Percentiles rank a stretch among this genome's conserved stretches.
These are phyloP conservation scores for Tokudaia muenninki DNA, from an alignment of 2,797 vertebrate species.

Conservation along the genomic window DNA sequence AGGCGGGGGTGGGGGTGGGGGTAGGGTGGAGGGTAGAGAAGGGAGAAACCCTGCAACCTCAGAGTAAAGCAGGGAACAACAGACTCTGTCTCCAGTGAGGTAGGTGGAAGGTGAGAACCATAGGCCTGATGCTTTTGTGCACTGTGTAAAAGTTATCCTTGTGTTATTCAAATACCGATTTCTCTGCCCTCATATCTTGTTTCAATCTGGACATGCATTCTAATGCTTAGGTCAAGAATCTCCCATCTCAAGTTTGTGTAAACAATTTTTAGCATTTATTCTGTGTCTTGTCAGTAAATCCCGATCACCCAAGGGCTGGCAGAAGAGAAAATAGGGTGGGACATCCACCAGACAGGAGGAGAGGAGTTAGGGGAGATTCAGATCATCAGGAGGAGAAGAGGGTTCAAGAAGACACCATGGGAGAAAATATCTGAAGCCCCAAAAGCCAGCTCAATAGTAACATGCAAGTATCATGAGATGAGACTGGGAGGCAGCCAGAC, in stretches of 20 bases:
- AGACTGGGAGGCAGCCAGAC: not conserved
- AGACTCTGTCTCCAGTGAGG: not conserved
- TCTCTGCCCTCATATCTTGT: not conserved
- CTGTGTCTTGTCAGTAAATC: too few species aligned
- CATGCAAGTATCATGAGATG: not conserved
- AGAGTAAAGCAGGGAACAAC: not conserved
- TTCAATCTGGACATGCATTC: not conserved
- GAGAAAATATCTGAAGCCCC: not conserved
- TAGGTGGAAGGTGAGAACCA: not conserved
- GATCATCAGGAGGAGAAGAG: not conserved
- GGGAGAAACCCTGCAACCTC: not conserved
- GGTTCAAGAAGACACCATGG: not conserved
- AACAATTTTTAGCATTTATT: not conserved
- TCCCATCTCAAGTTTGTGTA: not conserved
- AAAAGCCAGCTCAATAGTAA: not conserved
- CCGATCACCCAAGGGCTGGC: too few species aligned
- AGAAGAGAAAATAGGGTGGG: not conserved
- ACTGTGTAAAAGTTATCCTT: not conserved
- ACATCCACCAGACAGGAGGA: not conserved
- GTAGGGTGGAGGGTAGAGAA: not conserved
- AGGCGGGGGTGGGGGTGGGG: too few species aligned
- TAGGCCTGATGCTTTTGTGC: not conserved
- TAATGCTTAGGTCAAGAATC: not conserved
- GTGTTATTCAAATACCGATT: not conserved
- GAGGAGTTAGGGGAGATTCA: not conserved